Evolutionary conservation across 2,797 vertebrate species (phyloP), one percentile per base, ranked within the genome.

Genomic region (Ctenosaura bakeri): DNA sequence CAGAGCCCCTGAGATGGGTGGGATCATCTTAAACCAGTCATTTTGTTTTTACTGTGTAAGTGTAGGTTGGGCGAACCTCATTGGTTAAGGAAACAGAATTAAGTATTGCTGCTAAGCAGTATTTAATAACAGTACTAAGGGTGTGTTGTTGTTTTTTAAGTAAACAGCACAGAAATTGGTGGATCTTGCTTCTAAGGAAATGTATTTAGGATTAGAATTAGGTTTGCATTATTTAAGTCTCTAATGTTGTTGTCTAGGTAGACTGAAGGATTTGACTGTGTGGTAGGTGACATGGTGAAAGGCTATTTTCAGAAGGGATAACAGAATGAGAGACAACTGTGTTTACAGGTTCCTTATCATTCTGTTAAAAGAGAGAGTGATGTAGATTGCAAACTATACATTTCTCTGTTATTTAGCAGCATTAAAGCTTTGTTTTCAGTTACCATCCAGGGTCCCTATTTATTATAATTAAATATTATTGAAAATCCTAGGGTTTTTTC

Each of bases 1-100:
- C 96, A 95, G 94, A 97, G 98, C 97, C 96, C 97, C 98, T 97
- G 98, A 97, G 96, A 97, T 97, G 97, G 97, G 97, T 97, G 97
- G 97, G 97, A 97, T 97, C 97, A 94, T 97, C 97, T 97, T 56
- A 96, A 95, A 96, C 96, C 97, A 96, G 97, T 97, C 97, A 96
- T 96, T 98, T 98, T 95, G 96, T 96, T 96, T 78, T 97, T 96
- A 97, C 98, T 97, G 97, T 98, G 96, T 97, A 97, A 62, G 89
- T 90, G 88, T 95, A 95, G 91, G 93, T 91, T 79, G 83, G 54
- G 90, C 84, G 90, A 96, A 94, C 96, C 97, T 97, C 96, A 96
- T 83, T 97, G 97, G 96, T 96, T 26, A 0, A 94, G 93, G 94
- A 95, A 96, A 91, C 90, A 90, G 96, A 94, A 92, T 2, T 46